These are phyloP conservation scores for Ectobius pallidus DNA, from an alignment of 2,888 invertebrate genomes.

Conservation along the genomic window DNA sequence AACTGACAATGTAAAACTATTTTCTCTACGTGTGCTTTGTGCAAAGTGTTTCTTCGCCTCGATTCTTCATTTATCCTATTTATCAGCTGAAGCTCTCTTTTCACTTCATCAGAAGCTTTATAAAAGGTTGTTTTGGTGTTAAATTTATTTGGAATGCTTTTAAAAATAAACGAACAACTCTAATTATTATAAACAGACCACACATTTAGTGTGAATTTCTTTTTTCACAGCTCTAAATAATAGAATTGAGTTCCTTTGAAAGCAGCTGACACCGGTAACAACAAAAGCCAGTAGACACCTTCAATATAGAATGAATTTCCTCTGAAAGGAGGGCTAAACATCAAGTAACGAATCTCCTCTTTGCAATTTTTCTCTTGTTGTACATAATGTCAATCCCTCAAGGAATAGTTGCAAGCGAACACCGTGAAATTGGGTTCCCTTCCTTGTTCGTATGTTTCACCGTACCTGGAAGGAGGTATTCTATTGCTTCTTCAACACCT, in stretches of 20 bases:
- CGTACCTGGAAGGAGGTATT: background rate
- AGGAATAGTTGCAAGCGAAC: constrained; percentile 31
- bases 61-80: too few species aligned
- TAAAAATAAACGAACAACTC: too few species aligned
- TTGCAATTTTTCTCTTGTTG: background rate
- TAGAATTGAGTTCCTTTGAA: constrained; percentile 9
- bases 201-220: background rate
- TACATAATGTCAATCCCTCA: constrained; percentile 28
- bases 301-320: background rate
- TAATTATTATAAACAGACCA: background rate
- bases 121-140: too few species aligned
- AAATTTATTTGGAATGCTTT: too few species aligned
- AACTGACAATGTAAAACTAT: too few species aligned
- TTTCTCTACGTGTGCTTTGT: too few species aligned
- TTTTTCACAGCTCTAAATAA: background rate
- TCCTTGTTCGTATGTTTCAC: constrained; percentile 15
- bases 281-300: background rate
- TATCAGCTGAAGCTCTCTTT: too few species aligned
- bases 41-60: too few species aligned
- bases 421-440: constrained; percentile 35
- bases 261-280: background rate
- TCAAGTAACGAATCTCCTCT: constrained; percentile 16
- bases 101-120: too few species aligned
- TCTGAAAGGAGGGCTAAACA: constrained; percentile 1
- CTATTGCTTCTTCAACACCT: too few species aligned